Evolutionary conservation across 2,797 vertebrate genomes (phyloP).

Genomic region (Sylvia borin): DNA sequence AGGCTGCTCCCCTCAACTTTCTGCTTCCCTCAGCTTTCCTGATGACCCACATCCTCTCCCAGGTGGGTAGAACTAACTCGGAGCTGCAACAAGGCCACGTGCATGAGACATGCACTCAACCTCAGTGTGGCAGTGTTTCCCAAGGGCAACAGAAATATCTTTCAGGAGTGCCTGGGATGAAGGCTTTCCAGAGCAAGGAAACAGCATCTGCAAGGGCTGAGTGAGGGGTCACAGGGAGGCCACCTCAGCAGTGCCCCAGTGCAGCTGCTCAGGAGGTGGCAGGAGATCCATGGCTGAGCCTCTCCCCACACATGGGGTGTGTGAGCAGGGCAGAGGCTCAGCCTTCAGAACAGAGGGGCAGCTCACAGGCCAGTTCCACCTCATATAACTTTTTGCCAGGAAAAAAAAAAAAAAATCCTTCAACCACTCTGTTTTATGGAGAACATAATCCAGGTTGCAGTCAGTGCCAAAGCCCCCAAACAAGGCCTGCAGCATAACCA

Average conservation of each 20-base stretch:
- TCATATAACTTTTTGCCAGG: neutral
- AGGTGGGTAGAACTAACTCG: neutral
- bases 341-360: accelerated
- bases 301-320: accelerated
- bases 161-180: neutral
- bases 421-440: neutral
- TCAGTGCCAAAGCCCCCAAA: neutral
- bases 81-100: neutral
- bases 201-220: accelerated
- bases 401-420: neutral
- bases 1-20: neutral
- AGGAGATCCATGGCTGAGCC: neutral
- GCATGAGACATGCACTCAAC: neutral
- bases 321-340: neutral
- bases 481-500: neutral
- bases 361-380: neutral
- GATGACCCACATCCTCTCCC: neutral
- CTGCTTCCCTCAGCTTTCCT: neutral
- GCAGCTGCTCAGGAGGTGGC: neutral
- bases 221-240: accelerated
- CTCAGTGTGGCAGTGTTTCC: neutral
- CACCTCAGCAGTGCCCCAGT: neutral
- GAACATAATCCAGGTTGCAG: neutral
- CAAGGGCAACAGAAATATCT: neutral
- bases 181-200: neutral